phyloP scores from a whole-genome alignment of 2,113 vertebrate species.

The Ceyx melanurus region DNA sequence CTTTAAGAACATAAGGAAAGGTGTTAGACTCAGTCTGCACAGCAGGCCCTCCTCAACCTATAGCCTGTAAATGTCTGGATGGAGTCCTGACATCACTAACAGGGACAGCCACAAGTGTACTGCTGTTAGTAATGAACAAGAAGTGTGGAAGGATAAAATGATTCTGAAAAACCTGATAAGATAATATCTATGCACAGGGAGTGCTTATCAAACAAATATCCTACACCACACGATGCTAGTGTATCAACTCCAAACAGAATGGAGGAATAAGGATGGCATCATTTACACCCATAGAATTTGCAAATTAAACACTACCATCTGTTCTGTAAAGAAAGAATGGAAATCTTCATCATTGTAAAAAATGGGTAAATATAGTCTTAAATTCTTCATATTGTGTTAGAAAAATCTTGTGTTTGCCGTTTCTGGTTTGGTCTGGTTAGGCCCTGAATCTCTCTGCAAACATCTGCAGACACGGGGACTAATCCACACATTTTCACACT shows the following conservation, averaged over 20 bases:
- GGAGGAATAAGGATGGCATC: not conserved
- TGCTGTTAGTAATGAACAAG: not conserved
- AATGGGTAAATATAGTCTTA: not conserved
- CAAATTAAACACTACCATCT: not conserved
- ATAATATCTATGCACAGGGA: not conserved
- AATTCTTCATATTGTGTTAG: not conserved
- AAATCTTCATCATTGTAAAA: not conserved
- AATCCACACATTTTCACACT: not conserved
- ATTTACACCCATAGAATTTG: not conserved
- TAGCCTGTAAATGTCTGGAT: not conserved
- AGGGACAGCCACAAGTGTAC: not conserved
- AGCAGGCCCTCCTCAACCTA: not conserved
- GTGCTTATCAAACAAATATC: not conserved
- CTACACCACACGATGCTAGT: not conserved
- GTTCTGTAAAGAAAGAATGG: not conserved
- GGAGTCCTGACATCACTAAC: not conserved
- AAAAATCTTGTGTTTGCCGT: not conserved
- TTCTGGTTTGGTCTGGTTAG: not conserved
- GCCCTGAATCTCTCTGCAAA: not conserved
- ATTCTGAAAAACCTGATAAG: not conserved
- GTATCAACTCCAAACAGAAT: not conserved
- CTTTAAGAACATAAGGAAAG: not conserved
- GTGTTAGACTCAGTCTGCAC: not conserved
- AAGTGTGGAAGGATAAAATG: not conserved
- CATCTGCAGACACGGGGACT: not conserved